Evolutionary conservation across 2,113 vertebrate genomes (phyloP).

Genomic region (Morone saxatilis): DNA sequence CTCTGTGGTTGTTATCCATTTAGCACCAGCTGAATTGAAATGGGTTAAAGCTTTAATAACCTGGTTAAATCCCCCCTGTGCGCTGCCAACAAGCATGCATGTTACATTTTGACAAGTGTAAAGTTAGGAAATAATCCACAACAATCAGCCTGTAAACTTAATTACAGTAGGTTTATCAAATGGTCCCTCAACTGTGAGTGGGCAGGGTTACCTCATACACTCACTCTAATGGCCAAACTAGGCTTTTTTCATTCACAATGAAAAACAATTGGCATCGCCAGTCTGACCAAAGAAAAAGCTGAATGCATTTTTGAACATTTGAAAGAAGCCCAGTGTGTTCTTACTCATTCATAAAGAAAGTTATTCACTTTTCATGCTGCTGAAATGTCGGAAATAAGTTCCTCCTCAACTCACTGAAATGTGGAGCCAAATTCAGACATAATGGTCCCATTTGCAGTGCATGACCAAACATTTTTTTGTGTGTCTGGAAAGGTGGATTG

Average conservation of each 20-base stretch:
- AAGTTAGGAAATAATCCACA: constrained; percentile 66
- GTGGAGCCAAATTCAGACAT: constrained; percentile 1
- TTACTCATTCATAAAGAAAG: background rate
- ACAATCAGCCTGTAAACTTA: constrained; percentile 60
- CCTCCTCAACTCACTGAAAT: background rate
- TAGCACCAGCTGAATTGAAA: constrained; percentile 61
- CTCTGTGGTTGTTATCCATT: constrained; percentile 73
- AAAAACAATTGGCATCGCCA: background rate
- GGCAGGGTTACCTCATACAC: background rate
- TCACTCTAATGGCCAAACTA: background rate
- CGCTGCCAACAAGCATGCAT: constrained; percentile 51
- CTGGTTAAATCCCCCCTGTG: constrained; percentile 57
- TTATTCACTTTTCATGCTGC: background rate
- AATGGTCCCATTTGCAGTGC: background rate
- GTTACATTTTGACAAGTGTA: constrained; percentile 72
- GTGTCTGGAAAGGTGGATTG: background rate
- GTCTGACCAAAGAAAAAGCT: constrained; percentile 6
- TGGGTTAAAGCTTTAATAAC: constrained; percentile 67
- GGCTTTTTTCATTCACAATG: background rate
- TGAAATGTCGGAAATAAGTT: constrained; percentile 5
- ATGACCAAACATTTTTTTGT: background rate
- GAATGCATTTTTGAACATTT: background rate
- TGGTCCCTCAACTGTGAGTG: background rate
- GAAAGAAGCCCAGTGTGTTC: background rate
- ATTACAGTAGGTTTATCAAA: constrained; percentile 36